A percentile compares a stretch with the other conserved stretches of the same genome.
phyloP scores from a whole-genome alignment of 2,888 invertebrate species.

The Troides oblongomaculatus region DNA sequence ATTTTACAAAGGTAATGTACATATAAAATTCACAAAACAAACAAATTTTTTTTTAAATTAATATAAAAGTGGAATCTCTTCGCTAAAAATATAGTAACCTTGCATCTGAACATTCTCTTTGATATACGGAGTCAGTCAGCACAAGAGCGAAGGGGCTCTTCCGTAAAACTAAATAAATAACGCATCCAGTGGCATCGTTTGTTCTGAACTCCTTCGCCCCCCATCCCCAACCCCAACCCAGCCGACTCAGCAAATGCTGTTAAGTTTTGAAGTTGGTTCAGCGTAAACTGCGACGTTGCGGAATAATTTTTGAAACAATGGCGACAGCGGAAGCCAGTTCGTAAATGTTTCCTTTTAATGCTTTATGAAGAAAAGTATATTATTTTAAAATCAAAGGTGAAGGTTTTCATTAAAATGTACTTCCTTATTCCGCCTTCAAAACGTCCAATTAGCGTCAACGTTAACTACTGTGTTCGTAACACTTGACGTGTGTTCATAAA shows the following conservation, averaged over 20 bases:
- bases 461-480: too few species aligned
- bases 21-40: too few species aligned
- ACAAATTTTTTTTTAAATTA: too few species aligned
- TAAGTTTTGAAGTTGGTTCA: conserved; percentile 17
- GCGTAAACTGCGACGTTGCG: conserved; percentile 14
- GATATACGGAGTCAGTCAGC: conserved; percentile 14
- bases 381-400: not conserved
- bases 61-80: too few species aligned
- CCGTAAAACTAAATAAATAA: conserved; percentile 50
- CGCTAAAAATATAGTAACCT: too few species aligned
- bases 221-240: not conserved
- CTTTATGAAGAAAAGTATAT: conserved; percentile 3
- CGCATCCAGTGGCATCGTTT: conserved; percentile 36
- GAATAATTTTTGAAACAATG: conserved; percentile 18
- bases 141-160: conserved; percentile 20
- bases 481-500: too few species aligned
- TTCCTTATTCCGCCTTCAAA: too few species aligned
- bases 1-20: too few species aligned
- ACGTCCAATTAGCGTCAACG: too few species aligned
- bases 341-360: conserved; percentile 20
- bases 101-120: conserved; percentile 13
- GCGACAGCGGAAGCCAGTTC: conserved; percentile 10
- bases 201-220: conserved; percentile 12
- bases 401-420: too few species aligned
- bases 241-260: conserved; percentile 16